Evolutionary conservation across 1,140 invertebrate species (phyloP).

Genomic region (Chironomus tepperi): DNA sequence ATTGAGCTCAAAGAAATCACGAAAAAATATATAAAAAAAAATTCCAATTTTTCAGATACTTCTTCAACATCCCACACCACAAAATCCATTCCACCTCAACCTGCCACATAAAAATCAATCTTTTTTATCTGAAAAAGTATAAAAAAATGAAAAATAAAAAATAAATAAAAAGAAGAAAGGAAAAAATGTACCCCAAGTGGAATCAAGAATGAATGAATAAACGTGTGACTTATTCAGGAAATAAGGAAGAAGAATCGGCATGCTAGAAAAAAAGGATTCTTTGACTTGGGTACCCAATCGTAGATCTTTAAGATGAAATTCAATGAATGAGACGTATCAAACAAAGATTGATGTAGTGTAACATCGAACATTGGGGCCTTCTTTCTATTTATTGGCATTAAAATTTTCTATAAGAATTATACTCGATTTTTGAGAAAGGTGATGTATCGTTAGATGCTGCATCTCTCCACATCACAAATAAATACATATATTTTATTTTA

Average conservation of each 20-base stretch:
- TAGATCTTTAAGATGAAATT: not conserved
- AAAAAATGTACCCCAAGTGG: not conserved
- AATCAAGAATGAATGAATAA: not conserved
- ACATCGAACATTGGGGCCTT: not conserved
- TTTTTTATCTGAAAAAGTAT: not conserved
- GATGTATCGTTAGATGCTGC: not conserved
- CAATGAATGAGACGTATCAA: conserved; percentile 7
- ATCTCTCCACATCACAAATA: too few species aligned
- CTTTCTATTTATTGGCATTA: not conserved
- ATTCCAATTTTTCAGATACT: not conserved
- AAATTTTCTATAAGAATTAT: not conserved
- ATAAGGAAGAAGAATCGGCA: not conserved
- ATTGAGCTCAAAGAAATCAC: not conserved
- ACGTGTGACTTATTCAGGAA: not conserved
- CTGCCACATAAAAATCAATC: not conserved
- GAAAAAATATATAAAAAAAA: not conserved
- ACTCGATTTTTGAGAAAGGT: not conserved
- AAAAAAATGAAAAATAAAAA: not conserved
- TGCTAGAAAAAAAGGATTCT: not conserved
- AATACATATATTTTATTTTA: too few species aligned
- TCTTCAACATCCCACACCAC: not conserved
- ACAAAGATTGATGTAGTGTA: conserved; percentile 8
- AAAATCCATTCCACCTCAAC: not conserved
- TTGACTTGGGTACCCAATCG: not conserved
- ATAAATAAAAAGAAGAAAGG: not conserved